Conservation (phyloP, 1,140 invertebrate species). For the Drosophila prosaltans region DNA sequence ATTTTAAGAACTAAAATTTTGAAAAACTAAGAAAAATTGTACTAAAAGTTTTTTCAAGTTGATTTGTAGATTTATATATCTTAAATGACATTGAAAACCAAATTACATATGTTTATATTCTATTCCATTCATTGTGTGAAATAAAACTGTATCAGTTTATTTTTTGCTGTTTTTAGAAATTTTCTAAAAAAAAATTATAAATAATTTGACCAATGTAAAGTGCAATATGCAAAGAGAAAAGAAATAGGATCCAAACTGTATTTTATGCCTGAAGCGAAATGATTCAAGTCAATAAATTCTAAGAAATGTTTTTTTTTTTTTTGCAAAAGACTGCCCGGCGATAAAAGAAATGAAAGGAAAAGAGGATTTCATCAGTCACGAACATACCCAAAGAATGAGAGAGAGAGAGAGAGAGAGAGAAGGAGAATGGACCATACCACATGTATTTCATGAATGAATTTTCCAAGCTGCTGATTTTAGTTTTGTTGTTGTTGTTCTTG, state of each 20-base stretch:
- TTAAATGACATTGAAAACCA: too few species aligned
- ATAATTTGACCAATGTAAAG: too few species aligned
- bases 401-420: background rate
- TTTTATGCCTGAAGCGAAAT: background rate
- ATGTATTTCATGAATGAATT: slow-evolving; percentile 38
- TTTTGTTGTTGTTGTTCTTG: background rate
- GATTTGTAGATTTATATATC: too few species aligned
- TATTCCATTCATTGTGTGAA: too few species aligned
- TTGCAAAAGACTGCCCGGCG: background rate
- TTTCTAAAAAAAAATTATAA: too few species aligned
- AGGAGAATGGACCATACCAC: background rate
- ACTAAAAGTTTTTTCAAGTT: too few species aligned
- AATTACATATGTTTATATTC: too few species aligned
- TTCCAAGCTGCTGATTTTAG: slow-evolving; percentile 33
- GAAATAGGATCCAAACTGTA: background rate
- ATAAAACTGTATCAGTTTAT: too few species aligned
- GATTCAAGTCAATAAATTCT: background rate
- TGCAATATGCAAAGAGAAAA: too few species aligned
- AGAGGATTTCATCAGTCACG: background rate
- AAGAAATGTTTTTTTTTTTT: background rate
- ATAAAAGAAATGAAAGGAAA: background rate
- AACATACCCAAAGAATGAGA: background rate
- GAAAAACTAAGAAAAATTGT: too few species aligned
- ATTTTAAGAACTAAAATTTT: too few species aligned
- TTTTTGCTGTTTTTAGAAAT: too few species aligned